A percentile compares a stretch with the other conserved stretches of the same genome.
phyloP scores from a whole-genome alignment of 2,888 invertebrate species.

The Dynastes tityus region DNA sequence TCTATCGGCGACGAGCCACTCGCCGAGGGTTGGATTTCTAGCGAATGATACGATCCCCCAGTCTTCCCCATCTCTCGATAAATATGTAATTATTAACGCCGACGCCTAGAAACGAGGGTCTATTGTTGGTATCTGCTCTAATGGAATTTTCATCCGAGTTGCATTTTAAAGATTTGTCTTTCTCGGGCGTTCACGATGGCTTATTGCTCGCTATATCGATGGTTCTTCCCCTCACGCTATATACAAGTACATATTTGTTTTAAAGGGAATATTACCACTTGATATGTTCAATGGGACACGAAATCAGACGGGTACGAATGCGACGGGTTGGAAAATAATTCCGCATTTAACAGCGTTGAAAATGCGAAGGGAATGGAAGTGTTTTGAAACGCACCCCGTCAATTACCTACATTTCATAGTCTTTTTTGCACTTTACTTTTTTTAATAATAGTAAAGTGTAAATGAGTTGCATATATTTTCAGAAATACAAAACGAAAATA shows the following conservation, averaged over 20 bases:
- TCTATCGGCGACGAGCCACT: constrained; percentile 22
- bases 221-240: background rate
- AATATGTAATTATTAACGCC: constrained; percentile 33
- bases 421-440: too few relatives aligned
- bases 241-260: constrained; percentile 16
- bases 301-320: background rate
- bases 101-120: constrained; percentile 4
- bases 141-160: constrained; percentile 43
- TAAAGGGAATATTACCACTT: constrained; percentile 24
- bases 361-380: too few relatives aligned
- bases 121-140: constrained; percentile 30
- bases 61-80: constrained; percentile 1
- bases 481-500: too few relatives aligned
- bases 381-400: too few relatives aligned
- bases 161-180: constrained; percentile 40
- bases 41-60: constrained; percentile 20
- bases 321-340: background rate
- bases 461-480: too few relatives aligned
- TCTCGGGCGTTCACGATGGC: constrained; percentile 3
- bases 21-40: background rate
- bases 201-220: constrained; percentile 6
- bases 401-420: too few relatives aligned
- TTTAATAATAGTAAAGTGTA: too few relatives aligned
- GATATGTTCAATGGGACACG: constrained; percentile 19
- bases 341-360: background rate